phyloP scores from a whole-genome alignment of 2,888 invertebrate species.

The Mellilla xanthometata region DNA sequence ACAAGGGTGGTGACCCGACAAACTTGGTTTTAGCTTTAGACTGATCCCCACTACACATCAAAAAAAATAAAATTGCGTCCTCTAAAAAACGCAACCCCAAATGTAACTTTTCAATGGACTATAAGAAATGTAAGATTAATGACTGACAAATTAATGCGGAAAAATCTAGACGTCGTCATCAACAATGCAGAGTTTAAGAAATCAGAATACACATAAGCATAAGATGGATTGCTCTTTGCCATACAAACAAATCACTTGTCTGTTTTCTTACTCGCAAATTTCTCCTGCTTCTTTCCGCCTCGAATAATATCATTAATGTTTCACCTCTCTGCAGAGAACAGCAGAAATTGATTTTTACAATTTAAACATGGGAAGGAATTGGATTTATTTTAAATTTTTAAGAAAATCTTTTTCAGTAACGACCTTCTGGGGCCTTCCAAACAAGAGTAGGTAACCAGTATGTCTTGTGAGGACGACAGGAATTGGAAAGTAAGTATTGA shows the following conservation, averaged over 20 bases:
- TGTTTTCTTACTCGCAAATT: slow-evolving; percentile 83
- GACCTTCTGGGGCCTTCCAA: too few species aligned
- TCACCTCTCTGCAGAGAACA: slow-evolving; percentile 31
- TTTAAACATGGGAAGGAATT: slow-evolving; percentile 21
- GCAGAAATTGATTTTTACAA: slow-evolving; percentile 20
- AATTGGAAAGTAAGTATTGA: too few species aligned
- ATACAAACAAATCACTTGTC: slow-evolving; percentile 82
- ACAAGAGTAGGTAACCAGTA: too few species aligned
- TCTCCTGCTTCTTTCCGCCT: slow-evolving; percentile 50
- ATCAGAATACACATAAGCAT: slow-evolving; percentile 43
- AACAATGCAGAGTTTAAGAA: slow-evolving; percentile 10
- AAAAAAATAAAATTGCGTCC: too few species aligned
- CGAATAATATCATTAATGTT: slow-evolving; percentile 43
- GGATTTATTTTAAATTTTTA: slow-evolving; percentile 7
- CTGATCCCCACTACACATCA: too few species aligned
- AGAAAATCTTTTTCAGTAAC: too few species aligned
- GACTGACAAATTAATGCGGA: slow-evolving; percentile 12
- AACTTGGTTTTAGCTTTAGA: too few species aligned
- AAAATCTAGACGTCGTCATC: slow-evolving; percentile 3
- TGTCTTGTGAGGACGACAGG: too few species aligned
- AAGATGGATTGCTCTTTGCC: slow-evolving; percentile 81
- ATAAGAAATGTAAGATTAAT: too few species aligned
- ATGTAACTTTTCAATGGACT: too few species aligned
- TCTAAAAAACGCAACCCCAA: too few species aligned
- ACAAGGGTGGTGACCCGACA: too few species aligned